phyloP scores from a whole-genome alignment of 2,797 vertebrate species.

The Argentina silus region DNA sequence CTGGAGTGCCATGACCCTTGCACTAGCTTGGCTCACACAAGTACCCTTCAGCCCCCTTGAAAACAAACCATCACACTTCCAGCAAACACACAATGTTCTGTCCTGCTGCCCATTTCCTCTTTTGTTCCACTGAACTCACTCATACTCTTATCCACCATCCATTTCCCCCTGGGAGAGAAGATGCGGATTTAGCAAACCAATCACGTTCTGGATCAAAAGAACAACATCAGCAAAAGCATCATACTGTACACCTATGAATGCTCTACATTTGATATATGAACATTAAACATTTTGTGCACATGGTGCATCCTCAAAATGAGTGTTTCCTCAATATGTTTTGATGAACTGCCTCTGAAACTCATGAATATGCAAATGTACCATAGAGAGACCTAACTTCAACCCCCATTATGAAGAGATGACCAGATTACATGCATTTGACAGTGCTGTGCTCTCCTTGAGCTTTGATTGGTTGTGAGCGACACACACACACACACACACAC shows the following conservation, averaged over 20 bases:
- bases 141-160: constrained; percentile 2
- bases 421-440: background rate
- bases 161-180: background rate
- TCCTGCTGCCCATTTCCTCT: constrained; percentile 4
- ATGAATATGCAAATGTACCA: background rate
- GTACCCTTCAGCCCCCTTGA: constrained; percentile 7
- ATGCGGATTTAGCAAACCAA: constrained; percentile 21
- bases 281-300: background rate
- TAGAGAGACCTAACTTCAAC: background rate
- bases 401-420: background rate
- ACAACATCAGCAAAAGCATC: constrained; percentile 35
- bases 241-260: constrained; percentile 18
- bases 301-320: background rate
- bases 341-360: background rate
- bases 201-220: constrained; percentile 23
- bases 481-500: background rate
- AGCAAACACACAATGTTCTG: constrained; percentile 4
- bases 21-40: background rate
- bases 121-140: background rate
- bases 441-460: background rate
- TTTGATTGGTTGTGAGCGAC: background rate
- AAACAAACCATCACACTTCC: constrained; percentile 8
- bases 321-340: background rate
- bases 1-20: background rate
- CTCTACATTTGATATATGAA: constrained; percentile 19